phyloP scores from a whole-genome alignment of 2,113 vertebrate species.

The Rhagologus leucostigma region DNA sequence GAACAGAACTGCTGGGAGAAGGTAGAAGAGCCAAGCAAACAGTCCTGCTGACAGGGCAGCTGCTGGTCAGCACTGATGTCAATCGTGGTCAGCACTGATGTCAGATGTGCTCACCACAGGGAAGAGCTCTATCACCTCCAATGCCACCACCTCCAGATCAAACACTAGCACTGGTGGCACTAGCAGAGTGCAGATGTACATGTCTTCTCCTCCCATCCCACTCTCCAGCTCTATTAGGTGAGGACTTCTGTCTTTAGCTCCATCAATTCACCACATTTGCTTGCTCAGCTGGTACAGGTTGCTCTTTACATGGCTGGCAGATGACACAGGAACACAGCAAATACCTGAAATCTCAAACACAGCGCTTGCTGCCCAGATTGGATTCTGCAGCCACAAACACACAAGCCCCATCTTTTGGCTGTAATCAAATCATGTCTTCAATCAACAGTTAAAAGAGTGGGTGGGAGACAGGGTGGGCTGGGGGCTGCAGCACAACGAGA shows the following conservation, averaged over 20 bases:
- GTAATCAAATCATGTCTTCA: not conserved
- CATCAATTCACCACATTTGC: not conserved
- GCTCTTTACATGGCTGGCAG: not conserved
- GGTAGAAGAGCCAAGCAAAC: not conserved
- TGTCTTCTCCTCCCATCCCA: not conserved
- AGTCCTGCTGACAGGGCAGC: not conserved
- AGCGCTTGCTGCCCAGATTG: accelerated
- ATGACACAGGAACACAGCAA: not conserved
- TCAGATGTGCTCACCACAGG: not conserved
- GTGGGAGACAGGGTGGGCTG: not conserved
- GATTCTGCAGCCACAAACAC: not conserved
- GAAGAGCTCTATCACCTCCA: not conserved
- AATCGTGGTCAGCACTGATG: not conserved
- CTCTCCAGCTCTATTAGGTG: not conserved
- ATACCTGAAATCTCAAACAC: not conserved
- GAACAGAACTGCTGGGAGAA: not conserved
- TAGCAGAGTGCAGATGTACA: not conserved
- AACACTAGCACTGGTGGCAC: not conserved
- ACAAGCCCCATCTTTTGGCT: not conserved
- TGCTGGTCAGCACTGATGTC: not conserved
- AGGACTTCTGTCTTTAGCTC: not conserved
- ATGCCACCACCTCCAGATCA: not conserved
- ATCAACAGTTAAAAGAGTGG: not conserved
- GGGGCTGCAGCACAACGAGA: not conserved
- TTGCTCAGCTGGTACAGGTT: not conserved